phyloP scores from a whole-genome alignment of 2,113 vertebrate genomes.

The Platycercus adscitus region DNA sequence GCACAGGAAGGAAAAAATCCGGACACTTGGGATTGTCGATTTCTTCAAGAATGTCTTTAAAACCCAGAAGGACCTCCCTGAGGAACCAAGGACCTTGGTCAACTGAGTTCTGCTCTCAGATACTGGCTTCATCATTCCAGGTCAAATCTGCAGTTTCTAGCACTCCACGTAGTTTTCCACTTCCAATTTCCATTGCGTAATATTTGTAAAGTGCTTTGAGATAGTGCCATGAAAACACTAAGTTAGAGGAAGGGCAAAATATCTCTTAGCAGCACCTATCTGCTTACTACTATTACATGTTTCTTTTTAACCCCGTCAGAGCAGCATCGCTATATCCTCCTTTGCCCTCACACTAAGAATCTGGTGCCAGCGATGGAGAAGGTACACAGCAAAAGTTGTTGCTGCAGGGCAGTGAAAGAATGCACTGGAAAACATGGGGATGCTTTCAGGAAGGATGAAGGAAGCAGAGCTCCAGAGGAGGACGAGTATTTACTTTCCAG shows the following conservation, averaged over 20 bases:
- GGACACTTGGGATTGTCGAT: not conserved
- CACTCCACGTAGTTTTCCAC: not conserved
- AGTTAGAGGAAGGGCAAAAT: not conserved
- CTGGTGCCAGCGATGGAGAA: not conserved
- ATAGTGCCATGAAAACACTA: conserved; percentile 18
- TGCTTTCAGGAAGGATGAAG: not conserved
- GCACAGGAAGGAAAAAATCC: not conserved
- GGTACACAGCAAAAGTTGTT: not conserved
- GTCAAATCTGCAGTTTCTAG: not conserved
- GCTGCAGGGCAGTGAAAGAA: not conserved
- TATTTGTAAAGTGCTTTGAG: conserved; percentile 58
- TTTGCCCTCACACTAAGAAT: not conserved
- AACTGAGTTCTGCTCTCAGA: not conserved
- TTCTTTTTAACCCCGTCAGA: not conserved
- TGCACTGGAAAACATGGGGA: not conserved
- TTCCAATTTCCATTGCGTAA: not conserved
- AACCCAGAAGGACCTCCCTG: not conserved
- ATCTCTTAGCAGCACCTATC: not conserved
- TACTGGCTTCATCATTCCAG: not conserved
- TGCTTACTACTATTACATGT: not conserved
- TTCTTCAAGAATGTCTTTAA: conserved; percentile 1
- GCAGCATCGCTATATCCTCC: not conserved
- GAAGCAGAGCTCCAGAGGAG: too few relatives aligned
- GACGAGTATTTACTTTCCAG: too few relatives aligned
- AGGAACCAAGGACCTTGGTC: not conserved